A percentile compares a stretch with the other conserved stretches of the same genome.
phyloP scores from a whole-genome alignment of 2,113 vertebrate genomes.

The Pandion haliaetus region DNA sequence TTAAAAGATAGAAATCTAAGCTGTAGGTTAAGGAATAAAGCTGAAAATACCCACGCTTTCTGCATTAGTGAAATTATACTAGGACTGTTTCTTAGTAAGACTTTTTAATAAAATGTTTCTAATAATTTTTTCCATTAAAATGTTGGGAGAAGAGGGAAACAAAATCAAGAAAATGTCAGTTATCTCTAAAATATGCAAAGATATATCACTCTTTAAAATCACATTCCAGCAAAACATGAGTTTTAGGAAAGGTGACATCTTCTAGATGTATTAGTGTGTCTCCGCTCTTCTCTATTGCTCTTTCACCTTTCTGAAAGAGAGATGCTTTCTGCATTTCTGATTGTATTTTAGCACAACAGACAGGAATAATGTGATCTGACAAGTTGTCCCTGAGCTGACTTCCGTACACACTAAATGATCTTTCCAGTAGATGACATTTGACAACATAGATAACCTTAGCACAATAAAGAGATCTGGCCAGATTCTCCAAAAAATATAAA shows the following conservation, averaged over 20 bases:
- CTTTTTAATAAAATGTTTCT: not conserved
- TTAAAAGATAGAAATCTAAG: not conserved
- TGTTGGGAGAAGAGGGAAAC: not conserved
- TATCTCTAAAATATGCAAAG: not conserved
- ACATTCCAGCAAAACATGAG: not conserved
- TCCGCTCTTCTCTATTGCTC: not conserved
- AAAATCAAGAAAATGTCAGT: not conserved
- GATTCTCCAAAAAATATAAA: not conserved
- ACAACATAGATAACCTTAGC: not conserved
- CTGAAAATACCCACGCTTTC: not conserved
- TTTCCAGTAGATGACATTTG: not conserved
- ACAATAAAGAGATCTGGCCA: not conserved
- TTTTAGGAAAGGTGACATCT: not conserved
- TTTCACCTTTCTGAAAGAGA: not conserved
- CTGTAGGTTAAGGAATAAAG: not conserved
- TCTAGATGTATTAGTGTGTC: not conserved
- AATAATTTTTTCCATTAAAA: not conserved
- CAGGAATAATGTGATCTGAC: not conserved
- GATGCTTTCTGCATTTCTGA: not conserved
- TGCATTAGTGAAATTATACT: not conserved
- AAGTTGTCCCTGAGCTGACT: not conserved
- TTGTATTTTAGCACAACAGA: not conserved
- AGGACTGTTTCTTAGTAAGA: not conserved
- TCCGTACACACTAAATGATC: not conserved
- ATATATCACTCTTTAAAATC: not conserved